These are phyloP conservation scores for Hydrotaea diabolus DNA, from an alignment of 2,888 invertebrate genomes.

Conservation along the genomic window DNA sequence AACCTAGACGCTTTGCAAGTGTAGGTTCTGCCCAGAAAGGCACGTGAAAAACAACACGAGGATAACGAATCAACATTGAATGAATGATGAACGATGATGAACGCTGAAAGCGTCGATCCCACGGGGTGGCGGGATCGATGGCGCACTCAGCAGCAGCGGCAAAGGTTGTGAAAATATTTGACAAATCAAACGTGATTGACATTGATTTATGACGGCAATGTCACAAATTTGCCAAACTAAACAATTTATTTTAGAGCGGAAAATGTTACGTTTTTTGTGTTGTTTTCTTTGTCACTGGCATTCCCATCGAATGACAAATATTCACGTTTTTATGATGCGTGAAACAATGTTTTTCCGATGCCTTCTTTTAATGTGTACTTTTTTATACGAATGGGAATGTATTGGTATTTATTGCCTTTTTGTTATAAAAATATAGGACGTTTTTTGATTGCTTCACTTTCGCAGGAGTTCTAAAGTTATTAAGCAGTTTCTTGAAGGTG, in stretches of 20 bases:
- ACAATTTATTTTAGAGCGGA: slow-evolving; percentile 17
- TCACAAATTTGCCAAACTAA: slow-evolving; percentile 49
- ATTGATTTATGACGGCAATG: slow-evolving; percentile 52
- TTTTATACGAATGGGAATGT: too few relatives aligned
- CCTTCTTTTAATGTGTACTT: too few relatives aligned
- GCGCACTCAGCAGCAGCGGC: neutral
- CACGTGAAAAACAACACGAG: neutral
- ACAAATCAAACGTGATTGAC: slow-evolving; percentile 57
- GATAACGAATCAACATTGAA: neutral
- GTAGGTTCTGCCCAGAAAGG: neutral
- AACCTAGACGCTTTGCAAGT: neutral
- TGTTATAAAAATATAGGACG: too few relatives aligned
- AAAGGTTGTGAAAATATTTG: slow-evolving; percentile 49
- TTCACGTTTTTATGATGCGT: neutral
- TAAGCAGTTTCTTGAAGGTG: too few relatives aligned
- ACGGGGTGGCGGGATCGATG: neutral
- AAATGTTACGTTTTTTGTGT: neutral
- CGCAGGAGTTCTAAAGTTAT: too few relatives aligned
- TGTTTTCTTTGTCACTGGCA: neutral
- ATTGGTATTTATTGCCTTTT: too few relatives aligned
- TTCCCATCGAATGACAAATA: neutral
- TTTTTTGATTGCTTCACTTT: too few relatives aligned
- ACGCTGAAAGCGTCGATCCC: neutral
- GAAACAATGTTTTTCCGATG: neutral
- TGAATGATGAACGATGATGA: neutral